Evolutionary conservation across 2,888 invertebrate species (phyloP), one percentile per base, ranked within the genome.

Genomic region (Campoplex nolae): DNA sequence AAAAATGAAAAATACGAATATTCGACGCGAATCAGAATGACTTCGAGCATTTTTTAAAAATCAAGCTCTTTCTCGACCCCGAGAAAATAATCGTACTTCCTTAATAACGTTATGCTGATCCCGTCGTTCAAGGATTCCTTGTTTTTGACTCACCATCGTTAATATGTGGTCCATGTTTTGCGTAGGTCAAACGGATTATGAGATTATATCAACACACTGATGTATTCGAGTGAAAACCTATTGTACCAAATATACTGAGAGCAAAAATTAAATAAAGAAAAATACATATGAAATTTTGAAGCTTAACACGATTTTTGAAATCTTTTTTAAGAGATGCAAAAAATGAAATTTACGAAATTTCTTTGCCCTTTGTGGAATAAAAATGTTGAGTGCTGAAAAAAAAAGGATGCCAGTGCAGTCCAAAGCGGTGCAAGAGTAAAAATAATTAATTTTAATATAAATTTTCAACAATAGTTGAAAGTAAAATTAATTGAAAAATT

Each of bases 121-220:
- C 28, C 13, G 23, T 23, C 28, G 48, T 48, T 48, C 2, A 48
- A 48, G 67, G 70, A 48, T 87, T 85, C 56, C 62, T 84, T 73
- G 75, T 42, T 73, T 84, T 82, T 65, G 79, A 82, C 74, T 62
- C 79, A 83, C 28, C 45, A 65, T 65, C 62, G 38, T 71, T 85
- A 58, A 73, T 23, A 65, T 76, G 68, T 79, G 80, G 71, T 35
- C 70, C 73, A 38, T 54, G 48, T 67, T 67, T 73, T 67, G 48
- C 79, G 58, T 81, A 83, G 68, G 45, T 38, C 58, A 51, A 82
- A 68, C 28, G 42, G 70, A 77, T 32, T 71, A 77, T 77, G 68
- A 84, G 81, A 85, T 74, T 81, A 65, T 45, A 62, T 73, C 42
- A 75, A 80, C 45, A 80, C 45, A 35, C 23, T 28, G 58, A 58